A percentile compares a stretch with the other conserved stretches of the same genome.
Evolutionary conservation across 2,113 vertebrate species (phyloP).

Genomic region (Pholis gunnellus): DNA sequence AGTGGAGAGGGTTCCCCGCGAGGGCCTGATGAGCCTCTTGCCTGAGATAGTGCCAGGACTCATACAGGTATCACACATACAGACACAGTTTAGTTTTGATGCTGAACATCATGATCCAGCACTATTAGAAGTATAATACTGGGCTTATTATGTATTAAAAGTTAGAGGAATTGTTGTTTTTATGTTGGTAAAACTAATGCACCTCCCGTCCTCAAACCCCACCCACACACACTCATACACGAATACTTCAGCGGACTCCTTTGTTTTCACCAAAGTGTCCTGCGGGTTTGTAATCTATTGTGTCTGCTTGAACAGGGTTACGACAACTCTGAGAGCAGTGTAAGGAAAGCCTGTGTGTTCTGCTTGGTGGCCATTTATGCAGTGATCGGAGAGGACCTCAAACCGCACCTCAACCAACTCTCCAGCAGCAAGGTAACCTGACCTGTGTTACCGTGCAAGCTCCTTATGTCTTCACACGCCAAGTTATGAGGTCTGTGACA

Average conservation of each 20-base stretch:
- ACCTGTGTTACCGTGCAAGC: not conserved
- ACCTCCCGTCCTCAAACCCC: not conserved
- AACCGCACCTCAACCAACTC: constrained; percentile 96
- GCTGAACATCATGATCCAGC: not conserved
- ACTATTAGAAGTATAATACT: not conserved
- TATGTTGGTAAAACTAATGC: not conserved
- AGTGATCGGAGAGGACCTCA: constrained; percentile 96
- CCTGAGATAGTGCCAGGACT: constrained; percentile 96
- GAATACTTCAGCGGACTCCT: not conserved
- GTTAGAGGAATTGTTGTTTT: not conserved
- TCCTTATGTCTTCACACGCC: not conserved
- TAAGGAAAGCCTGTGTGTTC: constrained; percentile 97
- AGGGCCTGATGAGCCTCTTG: constrained; percentile 89
- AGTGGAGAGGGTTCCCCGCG: constrained; percentile 91
- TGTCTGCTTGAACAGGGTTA: constrained; percentile 88
- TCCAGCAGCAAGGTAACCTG: constrained; percentile 93
- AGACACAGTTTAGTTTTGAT: not conserved
- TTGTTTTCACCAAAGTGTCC: not conserved
- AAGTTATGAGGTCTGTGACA: not conserved
- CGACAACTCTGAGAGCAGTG: constrained; percentile 97
- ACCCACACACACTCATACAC: not conserved
- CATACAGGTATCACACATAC: constrained; percentile 73
- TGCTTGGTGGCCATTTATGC: constrained; percentile 96
- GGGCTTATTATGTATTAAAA: not conserved
- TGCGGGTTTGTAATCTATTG: constrained; percentile 19